Evolutionary conservation across 92 coral and sea anemone species (phyloP).

Genomic region (Actinernus sp.): DNA sequence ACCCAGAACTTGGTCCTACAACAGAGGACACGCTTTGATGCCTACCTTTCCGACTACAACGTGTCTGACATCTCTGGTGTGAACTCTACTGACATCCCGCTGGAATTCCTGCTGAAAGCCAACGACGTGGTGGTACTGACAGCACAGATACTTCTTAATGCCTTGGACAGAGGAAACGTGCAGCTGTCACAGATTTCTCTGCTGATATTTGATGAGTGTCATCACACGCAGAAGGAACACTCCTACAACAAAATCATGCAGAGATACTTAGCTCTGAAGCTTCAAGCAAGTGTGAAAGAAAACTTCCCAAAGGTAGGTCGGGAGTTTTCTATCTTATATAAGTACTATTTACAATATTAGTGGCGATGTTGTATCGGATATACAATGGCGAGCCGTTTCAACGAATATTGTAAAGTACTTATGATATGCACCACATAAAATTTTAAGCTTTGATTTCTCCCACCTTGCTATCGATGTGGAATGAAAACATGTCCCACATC

Average conservation of each 20-base stretch:
- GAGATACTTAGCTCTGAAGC: slow-evolving; percentile 6
- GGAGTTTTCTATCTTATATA: background rate
- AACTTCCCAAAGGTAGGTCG: slow-evolving; percentile 20
- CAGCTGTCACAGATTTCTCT: slow-evolving; percentile 7
- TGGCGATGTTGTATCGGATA: too few species aligned
- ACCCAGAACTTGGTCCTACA: slow-evolving; percentile 24
- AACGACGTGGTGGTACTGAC: slow-evolving; percentile 59
- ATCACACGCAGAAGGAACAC: slow-evolving; percentile 38
- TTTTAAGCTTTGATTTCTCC: too few species aligned
- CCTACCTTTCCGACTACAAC: slow-evolving; percentile 11
- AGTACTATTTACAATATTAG: background rate
- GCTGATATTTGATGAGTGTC: slow-evolving; percentile 50
- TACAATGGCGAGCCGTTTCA: too few species aligned
- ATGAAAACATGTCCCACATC: too few species aligned
- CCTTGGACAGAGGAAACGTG: slow-evolving; percentile 15
- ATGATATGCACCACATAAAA: too few species aligned
- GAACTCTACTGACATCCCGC: slow-evolving; percentile 15
- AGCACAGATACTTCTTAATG: slow-evolving; percentile 56
- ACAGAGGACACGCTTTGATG: slow-evolving; percentile 15
- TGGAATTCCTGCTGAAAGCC: slow-evolving; percentile 12
- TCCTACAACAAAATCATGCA: slow-evolving; percentile 33
- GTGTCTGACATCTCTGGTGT: slow-evolving; percentile 33
- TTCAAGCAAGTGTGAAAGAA: background rate
- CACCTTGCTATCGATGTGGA: too few species aligned
- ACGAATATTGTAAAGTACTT: too few species aligned